phyloP scores from a whole-genome alignment of 2,113 vertebrate genomes.

The Mugil cephalus region DNA sequence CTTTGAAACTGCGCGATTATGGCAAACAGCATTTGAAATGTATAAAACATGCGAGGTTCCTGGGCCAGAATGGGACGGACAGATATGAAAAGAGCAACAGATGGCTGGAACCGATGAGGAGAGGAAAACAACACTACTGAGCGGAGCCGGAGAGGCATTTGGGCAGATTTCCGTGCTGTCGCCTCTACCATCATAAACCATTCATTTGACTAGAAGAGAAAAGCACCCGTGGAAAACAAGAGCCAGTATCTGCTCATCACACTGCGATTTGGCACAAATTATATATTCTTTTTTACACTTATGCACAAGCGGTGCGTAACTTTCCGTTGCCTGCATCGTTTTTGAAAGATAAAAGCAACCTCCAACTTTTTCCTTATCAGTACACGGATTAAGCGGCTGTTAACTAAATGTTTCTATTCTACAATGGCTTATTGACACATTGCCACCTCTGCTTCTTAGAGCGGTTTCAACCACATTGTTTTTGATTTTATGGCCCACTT shows the following conservation, averaged over 20 bases:
- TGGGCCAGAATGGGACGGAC: constrained; percentile 72
- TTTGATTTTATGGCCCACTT: not conserved
- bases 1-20: constrained; percentile 42
- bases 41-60: constrained; percentile 64
- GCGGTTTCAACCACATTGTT: not conserved
- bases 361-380: not conserved
- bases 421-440: no score
- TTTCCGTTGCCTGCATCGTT: constrained; percentile 6
- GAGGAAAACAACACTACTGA: constrained; percentile 70
- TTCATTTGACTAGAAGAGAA: constrained; percentile 63
- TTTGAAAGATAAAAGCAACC: not conserved
- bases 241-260: constrained; percentile 58
- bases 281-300: constrained; percentile 13
- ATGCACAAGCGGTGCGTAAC: constrained; percentile 9
- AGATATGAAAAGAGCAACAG: constrained; percentile 82
- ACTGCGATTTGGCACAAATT: constrained; percentile 34
- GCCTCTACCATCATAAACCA: constrained; percentile 70
- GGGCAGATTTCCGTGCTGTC: constrained; percentile 55
- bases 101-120: constrained; percentile 80
- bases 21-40: constrained; percentile 51
- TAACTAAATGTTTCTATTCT: not conserved
- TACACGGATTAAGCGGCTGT: not conserved
- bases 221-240: constrained; percentile 43
- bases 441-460: not conserved
- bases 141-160: constrained; percentile 60